Base-by-base conservation (phyloP, 2,797 vertebrate genomes). In the Urophycis tenuis region DNA sequence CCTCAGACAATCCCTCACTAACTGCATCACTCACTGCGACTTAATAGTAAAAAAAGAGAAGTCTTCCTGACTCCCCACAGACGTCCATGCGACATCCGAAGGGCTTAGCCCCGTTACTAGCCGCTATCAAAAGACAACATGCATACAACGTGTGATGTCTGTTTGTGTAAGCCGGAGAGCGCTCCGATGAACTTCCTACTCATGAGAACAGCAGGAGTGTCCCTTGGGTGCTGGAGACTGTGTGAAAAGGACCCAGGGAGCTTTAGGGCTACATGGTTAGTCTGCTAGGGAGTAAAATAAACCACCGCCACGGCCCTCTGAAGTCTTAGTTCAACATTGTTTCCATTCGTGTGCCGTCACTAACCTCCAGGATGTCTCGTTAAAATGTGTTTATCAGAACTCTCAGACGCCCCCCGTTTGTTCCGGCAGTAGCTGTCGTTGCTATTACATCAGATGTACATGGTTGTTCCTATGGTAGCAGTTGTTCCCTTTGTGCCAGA, bases 241-340 rank as follows among this genome's bases (percentile, higher is more conserved):
- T 30, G 70, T 75, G 72, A 80, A 73, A 76, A 60, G 41, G 53
- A 83, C 85, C 77, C 82, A 79, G 73, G 78, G 80, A 72, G 74
- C 78, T 85, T n/a, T 53, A 73, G 74, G 79, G 69, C 70, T 82
- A 80, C 78, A 60, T 80, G 78, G 80, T 75, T n/a, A 80, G 71
- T 76, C 78, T 49, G 77, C 76, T 35, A 45, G 73, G 67, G 69
- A 71, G 74, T 75, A 80, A 85, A 80, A 87, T 83, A 84, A 75
- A 87, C 75, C 71, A 69, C 30, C 72, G 73, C 73, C 72, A 25
- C 64, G 69, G 80, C 34, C 31, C 39, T 73, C 32, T 41, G 36
- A 67, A 77, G 69, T 41, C 17, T 36, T 36, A 14, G 11, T 41
- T 41, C 11, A 41, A 41, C 14, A 41, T n/a, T n/a, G 17, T 41